Evolutionary conservation across 2,113 vertebrate species (phyloP).

Genomic region (Entosphenus tridentatus): DNA sequence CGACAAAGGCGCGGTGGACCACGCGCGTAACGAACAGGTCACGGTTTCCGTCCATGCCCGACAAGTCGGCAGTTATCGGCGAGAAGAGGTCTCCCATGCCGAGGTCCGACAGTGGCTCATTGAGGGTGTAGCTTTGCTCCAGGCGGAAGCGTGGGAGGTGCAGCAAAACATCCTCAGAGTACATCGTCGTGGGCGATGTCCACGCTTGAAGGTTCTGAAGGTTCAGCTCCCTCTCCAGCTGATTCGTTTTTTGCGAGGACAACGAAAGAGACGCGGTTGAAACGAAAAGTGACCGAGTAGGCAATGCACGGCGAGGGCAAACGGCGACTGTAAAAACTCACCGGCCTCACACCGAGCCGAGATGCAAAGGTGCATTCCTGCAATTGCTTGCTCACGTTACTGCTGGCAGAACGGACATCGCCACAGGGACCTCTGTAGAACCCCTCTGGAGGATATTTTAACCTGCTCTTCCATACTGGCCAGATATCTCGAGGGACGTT

Average conservation of each 20-base stretch:
- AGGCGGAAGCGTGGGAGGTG: conserved; percentile 57
- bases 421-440: too few species aligned
- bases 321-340: too few species aligned
- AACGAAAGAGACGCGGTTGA: not conserved
- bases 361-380: too few species aligned
- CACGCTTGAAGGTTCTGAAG: conserved; percentile 41
- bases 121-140: conserved; percentile 42
- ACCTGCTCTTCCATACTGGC: too few species aligned
- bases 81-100: conserved; percentile 49
- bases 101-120: conserved; percentile 24
- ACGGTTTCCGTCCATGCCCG: conserved; percentile 35
- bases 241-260: conserved; percentile 8
- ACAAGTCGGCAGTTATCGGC: conserved; percentile 31
- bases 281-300: too few species aligned
- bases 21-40: conserved; percentile 49
- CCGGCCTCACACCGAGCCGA: too few species aligned
- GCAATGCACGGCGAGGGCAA: too few species aligned
- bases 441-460: too few species aligned
- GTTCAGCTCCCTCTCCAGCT: conserved; percentile 53
- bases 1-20: conserved; percentile 57
- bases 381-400: too few species aligned
- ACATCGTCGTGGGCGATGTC: conserved; percentile 33
- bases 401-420: too few species aligned
- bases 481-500: too few species aligned
- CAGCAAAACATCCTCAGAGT: conserved; percentile 23